Evolutionary conservation across 1,140 invertebrate species (phyloP).

Genomic region (Phthorimaea operculella): DNA sequence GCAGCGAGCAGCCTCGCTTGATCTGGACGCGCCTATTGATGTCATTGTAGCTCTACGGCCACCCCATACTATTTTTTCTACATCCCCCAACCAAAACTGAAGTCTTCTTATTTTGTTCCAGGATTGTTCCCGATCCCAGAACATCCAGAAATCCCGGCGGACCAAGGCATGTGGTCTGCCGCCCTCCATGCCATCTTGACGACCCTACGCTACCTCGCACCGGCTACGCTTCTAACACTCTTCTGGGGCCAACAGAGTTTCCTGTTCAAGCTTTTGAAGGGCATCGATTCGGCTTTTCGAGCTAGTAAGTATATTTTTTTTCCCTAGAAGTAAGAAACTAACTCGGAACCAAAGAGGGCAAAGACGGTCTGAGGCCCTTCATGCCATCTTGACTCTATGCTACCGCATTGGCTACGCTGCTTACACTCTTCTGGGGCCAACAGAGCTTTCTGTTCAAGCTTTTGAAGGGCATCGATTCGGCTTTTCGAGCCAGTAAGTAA

Average conservation of each 20-base stretch:
- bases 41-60: too few species aligned
- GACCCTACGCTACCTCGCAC: constrained; percentile 60
- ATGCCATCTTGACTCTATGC: constrained; percentile 53
- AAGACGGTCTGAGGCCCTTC: constrained; percentile 51
- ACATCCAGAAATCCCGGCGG: constrained; percentile 46
- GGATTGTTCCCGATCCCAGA: constrained; percentile 59
- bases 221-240: constrained; percentile 54
- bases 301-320: constrained; percentile 38
- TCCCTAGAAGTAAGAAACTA: too few species aligned
- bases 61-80: too few species aligned
- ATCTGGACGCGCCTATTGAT: too few species aligned
- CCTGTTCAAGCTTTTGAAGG: constrained; percentile 55
- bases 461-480: constrained; percentile 55
- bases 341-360: too few species aligned
- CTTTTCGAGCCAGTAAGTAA: neutral
- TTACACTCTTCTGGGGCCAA: constrained; percentile 59
- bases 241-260: constrained; percentile 62
- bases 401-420: constrained; percentile 57
- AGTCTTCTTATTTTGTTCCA: constrained; percentile 23
- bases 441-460: constrained; percentile 58
- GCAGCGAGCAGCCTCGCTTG: too few species aligned
- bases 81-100: too few species aligned
- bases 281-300: constrained; percentile 60
- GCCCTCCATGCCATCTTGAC: constrained; percentile 50
- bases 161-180: constrained; percentile 60